phyloP scores from a whole-genome alignment of 2,888 invertebrate genomes.

The Ramazzottius varieornatus region DNA sequence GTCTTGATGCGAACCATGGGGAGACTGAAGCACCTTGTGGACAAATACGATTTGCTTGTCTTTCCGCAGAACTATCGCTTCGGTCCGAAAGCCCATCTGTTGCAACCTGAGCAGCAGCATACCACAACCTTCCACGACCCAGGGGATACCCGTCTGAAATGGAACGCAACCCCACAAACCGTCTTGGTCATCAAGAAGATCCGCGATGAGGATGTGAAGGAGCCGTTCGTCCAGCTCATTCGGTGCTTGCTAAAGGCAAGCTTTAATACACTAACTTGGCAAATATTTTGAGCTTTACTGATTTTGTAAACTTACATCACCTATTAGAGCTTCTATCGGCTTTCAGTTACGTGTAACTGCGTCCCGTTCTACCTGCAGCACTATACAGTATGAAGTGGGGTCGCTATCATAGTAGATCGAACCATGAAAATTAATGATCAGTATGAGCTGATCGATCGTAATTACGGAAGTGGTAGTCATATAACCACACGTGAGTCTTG shows the following conservation, averaged over 20 bases:
- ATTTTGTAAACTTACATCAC: neutral
- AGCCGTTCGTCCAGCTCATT: constrained; percentile 69
- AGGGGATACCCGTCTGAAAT: constrained; percentile 74
- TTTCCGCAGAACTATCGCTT: neutral
- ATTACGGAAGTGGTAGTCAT: too few relatives aligned
- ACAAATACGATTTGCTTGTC: neutral
- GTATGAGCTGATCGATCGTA: too few relatives aligned
- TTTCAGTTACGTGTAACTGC: too few relatives aligned
- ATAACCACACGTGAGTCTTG: too few relatives aligned
- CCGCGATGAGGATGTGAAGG: constrained; percentile 58
- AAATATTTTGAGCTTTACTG: neutral
- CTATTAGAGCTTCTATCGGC: too few relatives aligned
- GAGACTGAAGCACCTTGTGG: neutral
- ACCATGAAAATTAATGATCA: too few relatives aligned
- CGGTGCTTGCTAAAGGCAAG: constrained; percentile 68
- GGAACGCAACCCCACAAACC: constrained; percentile 88
- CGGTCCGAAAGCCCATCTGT: neutral
- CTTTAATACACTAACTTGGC: neutral
- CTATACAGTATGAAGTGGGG: too few relatives aligned
- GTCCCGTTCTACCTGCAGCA: too few relatives aligned
- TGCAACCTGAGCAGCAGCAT: neutral
- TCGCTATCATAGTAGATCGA: too few relatives aligned
- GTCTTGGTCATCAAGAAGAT: constrained; percentile 90
- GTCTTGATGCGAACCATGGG: neutral
- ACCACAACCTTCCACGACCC: constrained; percentile 65